Base-by-base conservation (phyloP, 2,888 invertebrate genomes). In the Eurytoma adleriae region DNA sequence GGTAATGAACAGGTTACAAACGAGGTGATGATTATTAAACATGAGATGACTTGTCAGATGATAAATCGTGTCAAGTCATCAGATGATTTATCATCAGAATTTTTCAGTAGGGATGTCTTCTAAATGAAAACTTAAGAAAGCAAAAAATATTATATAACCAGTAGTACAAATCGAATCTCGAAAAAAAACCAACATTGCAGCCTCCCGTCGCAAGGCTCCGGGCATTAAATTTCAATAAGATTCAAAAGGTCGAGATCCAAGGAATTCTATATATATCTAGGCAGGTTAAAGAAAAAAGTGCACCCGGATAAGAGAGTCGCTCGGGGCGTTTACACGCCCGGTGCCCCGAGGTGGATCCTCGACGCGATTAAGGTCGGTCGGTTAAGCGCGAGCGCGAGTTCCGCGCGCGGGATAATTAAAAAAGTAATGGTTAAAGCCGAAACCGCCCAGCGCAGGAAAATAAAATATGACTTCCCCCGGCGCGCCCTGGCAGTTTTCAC, bases 331-430 rank as follows among this genome's bases (percentile, higher is more conserved):
- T 62, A 72, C 50, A 27, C 27, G 71, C 59, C 14, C 48, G 7
- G 14, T 7, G 40, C 40, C 40, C 14, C 64, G 74, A 79, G 84
- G 80, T 40, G 83, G 79, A 81, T 83, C 84, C 85, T 86, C 86
- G 86, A 86, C 85, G 84, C 86, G 85, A 88, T 88, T 88, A 87
- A 85, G 84, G 83, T 80, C 84, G 84, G 84, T 78, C 84, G 85
- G 86, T 86, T 84, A 84, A 85, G 83, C 85, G 83, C 83, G 84
- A 14, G 27, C 30, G 27, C 54, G 61, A 70, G 57, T 52, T 50
- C 10, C 13, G 48, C 67, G 54, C 64, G 59, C 24, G 67, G 78
- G 84, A 85, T 85, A 86, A 88, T 88, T 88, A 87, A 87, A 88
- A 87, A 87, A 87, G 84, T 88, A 88, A 88, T 85, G 84, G 84